A percentile compares a stretch with the other conserved stretches of the same genome.
Conservation (phyloP, 2,888 invertebrate genomes). For the Linnaemya vulpina region DNA sequence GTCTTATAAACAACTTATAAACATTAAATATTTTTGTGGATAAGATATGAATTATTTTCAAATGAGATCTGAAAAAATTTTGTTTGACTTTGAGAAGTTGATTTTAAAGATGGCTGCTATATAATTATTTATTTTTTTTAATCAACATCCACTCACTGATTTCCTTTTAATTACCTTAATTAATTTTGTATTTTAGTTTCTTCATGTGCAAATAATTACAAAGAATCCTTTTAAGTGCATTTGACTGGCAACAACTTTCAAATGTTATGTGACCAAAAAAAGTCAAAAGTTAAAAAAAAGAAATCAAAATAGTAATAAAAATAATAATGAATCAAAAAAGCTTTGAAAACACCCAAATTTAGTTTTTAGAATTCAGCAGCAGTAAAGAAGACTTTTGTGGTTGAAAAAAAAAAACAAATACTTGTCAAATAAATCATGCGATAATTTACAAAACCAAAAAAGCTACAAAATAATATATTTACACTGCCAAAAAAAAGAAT, state of each 20-base stretch:
- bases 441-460: background rate
- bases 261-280: slow-evolving; percentile 44
- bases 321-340: background rate
- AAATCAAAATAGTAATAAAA: slow-evolving; percentile 1
- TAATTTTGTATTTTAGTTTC: background rate
- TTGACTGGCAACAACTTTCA: slow-evolving; percentile 58
- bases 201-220: background rate
- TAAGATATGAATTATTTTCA: too few species aligned
- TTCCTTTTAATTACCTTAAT: background rate
- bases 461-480: background rate
- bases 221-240: slow-evolving; percentile 57
- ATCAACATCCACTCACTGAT: background rate
- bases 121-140: background rate
- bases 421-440: background rate
- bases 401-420: background rate
- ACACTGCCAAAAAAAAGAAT: background rate
- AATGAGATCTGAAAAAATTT: too few species aligned
- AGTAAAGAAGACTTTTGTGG: slow-evolving; percentile 1
- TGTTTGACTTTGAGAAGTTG: too few species aligned
- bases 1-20: too few species aligned
- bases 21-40: too few species aligned
- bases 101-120: too few species aligned
- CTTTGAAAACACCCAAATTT: slow-evolving; percentile 35
- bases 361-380: slow-evolving; percentile 29
- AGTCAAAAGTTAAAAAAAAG: slow-evolving; percentile 1